Percentiles rank a stretch among this genome's conserved stretches.
These are phyloP conservation scores for Amblyornis subalaris DNA, from an alignment of 2,113 vertebrate genomes.

Conservation along the genomic window DNA sequence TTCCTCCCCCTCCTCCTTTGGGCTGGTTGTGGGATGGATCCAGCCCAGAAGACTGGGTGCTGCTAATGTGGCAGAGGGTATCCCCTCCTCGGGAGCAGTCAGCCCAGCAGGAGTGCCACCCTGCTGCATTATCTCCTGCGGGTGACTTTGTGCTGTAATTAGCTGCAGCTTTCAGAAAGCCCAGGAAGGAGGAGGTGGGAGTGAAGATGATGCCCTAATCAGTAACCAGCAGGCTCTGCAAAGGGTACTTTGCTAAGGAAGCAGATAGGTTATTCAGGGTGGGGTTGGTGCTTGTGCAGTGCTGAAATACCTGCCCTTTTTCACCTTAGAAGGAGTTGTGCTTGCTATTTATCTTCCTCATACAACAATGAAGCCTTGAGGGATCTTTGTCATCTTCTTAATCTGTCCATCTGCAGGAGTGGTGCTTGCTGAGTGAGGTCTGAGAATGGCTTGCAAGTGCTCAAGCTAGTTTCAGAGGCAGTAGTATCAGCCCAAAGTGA, in stretches of 20 bases:
- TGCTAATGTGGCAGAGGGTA: neutral
- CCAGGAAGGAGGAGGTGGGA: neutral
- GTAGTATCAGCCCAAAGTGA: neutral
- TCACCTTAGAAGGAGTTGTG: neutral
- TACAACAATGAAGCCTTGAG: neutral
- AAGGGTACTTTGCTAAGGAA: neutral
- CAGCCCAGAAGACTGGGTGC: neutral
- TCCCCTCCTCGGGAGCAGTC: neutral
- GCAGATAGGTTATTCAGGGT: neutral
- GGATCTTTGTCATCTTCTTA: neutral
- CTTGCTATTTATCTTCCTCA: neutral
- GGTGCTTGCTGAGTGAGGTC: neutral
- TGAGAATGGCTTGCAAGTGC: neutral
- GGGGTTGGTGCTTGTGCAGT: neutral
- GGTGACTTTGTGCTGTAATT: neutral
- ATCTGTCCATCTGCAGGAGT: neutral
- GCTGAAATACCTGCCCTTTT: neutral
- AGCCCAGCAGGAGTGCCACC: accelerated
- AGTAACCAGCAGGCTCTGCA: neutral
- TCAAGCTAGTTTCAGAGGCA: neutral
- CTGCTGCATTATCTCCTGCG: neutral
- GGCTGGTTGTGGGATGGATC: neutral
- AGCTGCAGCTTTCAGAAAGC: neutral
- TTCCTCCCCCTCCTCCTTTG: neutral
- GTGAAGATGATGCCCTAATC: neutral